A percentile compares a stretch with the other conserved stretches of the same genome.
These are phyloP conservation scores for Danio kyathit DNA, from an alignment of 2,797 vertebrate species.

Conservation along the genomic window DNA sequence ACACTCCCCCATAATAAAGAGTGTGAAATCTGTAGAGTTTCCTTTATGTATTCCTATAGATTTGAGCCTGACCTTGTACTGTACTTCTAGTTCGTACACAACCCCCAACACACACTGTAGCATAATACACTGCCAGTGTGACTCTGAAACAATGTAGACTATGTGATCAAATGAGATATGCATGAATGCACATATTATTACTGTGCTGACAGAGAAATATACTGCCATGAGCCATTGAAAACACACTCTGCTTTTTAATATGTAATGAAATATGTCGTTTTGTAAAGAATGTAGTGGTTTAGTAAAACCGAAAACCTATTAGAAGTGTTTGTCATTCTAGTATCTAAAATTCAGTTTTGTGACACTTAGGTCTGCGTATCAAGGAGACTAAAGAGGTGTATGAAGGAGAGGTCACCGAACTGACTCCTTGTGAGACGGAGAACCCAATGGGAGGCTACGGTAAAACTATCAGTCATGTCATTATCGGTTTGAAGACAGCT, in stretches of 20 bases:
- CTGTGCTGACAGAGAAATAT: conserved; percentile 7
- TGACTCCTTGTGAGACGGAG: conserved; percentile 97
- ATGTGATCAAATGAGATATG: conserved; percentile 59
- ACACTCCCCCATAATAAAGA: too few species aligned
- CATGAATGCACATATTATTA: conserved; percentile 27
- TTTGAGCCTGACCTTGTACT: neutral
- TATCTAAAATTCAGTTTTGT: conserved; percentile 11
- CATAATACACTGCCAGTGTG: neutral
- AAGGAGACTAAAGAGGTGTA: conserved; percentile 99
- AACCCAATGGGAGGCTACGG: conserved; percentile 99
- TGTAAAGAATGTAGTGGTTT: neutral
- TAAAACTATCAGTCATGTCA: conserved; percentile 98
- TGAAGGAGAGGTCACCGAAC: conserved; percentile 98
- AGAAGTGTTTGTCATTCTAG: neutral
- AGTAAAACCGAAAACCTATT: conserved; percentile 23
- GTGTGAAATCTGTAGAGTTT: neutral
- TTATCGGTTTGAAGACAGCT: conserved; percentile 96
- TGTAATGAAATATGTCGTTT: neutral
- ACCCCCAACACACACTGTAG: conserved; percentile 48
- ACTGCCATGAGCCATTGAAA: neutral
- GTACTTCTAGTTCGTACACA: neutral
- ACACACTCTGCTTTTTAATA: neutral
- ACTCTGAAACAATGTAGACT: conserved; percentile 50
- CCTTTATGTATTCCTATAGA: conserved; percentile 12
- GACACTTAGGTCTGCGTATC: conserved; percentile 90